Evolutionary conservation across 2,797 vertebrate species (phyloP), one percentile per base, ranked within the genome.

Genomic region (Lacerta viridis): DNA sequence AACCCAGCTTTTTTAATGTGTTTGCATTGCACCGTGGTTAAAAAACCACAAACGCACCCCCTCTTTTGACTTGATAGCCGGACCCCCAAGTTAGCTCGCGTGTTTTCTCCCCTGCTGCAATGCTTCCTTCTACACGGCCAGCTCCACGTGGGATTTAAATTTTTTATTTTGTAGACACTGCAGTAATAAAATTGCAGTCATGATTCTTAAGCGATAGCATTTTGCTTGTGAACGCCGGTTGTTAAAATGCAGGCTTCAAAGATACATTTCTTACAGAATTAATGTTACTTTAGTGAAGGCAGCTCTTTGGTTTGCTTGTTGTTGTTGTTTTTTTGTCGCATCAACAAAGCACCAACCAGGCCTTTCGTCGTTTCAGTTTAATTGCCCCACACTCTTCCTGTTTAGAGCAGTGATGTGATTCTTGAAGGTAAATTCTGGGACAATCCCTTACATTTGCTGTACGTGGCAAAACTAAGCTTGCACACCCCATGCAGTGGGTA

Each of bases 401-500:
- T 74, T 92, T 64, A 68, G 85, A 84, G 39, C 76, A 93, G 15
- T n/a, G 46, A 91, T 90, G 92, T 93, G 39, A 91, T 93, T 91
- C 81, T 29, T 50, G 61, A 43, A 36, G 50, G 9, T 20, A 23
- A 66, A 88, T 50, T 39, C n/a, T 36, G 9, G 86, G 91, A 84
- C 89, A 91, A 94, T 92, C 90, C 90, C 66, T 89, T 81, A 86
- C 88, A 84, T 6, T 86, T 59, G 46, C 89, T 55, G 61, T 74
- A 41, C 55, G 69, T 87, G 85, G 20, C 55, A 25, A 79, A 25
- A 4, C 88, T 6, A 84, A 92, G 83, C 59, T 27, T 36, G 66
- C 23, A 78, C 89, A 23, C 1, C 5, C 76, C 66, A 27, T 25
- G 27, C 33, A 59, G 25, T 50, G 33, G 25, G 71, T 86, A 41